Percentiles rank a stretch among this genome's conserved stretches.
Evolutionary conservation across 2,888 invertebrate species (phyloP).

Genomic region (Nesidiocoris tenuis): DNA sequence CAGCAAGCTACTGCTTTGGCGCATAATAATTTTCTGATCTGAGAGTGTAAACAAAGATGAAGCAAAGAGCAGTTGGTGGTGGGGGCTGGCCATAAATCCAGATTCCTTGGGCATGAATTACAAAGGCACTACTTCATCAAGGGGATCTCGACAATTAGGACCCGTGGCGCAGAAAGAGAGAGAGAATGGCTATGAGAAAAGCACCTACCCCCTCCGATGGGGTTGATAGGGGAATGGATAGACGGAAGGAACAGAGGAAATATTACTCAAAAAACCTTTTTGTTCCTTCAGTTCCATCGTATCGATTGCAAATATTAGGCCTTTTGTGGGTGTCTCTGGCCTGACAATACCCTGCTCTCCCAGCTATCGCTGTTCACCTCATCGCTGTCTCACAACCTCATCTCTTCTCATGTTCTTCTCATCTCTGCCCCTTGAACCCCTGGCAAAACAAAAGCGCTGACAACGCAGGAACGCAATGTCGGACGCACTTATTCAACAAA

Average conservation of each 20-base stretch:
- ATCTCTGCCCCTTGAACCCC: conserved; percentile 14
- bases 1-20: not conserved
- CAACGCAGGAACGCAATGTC: conserved; percentile 28
- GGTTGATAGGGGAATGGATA: conserved; percentile 5
- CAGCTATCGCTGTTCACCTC: not conserved
- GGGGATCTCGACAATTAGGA: conserved; percentile 35
- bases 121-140: conserved; percentile 35
- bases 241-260: conserved; percentile 14
- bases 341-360: conserved; percentile 17
- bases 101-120: conserved; percentile 26
- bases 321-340: conserved; percentile 22
- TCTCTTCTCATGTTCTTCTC: not conserved
- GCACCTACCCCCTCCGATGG: not conserved
- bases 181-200: not conserved
- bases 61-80: no score
- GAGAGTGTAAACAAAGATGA: not conserved
- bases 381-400: not conserved
- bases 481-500: conserved; percentile 24
- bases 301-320: conserved; percentile 37
- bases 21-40: not conserved
- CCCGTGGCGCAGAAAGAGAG: not conserved
- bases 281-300: conserved; percentile 20
- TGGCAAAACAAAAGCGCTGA: conserved; percentile 25
- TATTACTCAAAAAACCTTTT: conserved; percentile 36
- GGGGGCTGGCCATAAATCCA: conserved; percentile 1